Percentiles rank a stretch among this genome's conserved stretches.
Evolutionary conservation across 2,113 vertebrate genomes (phyloP).

Genomic region (Petroica traversi): DNA sequence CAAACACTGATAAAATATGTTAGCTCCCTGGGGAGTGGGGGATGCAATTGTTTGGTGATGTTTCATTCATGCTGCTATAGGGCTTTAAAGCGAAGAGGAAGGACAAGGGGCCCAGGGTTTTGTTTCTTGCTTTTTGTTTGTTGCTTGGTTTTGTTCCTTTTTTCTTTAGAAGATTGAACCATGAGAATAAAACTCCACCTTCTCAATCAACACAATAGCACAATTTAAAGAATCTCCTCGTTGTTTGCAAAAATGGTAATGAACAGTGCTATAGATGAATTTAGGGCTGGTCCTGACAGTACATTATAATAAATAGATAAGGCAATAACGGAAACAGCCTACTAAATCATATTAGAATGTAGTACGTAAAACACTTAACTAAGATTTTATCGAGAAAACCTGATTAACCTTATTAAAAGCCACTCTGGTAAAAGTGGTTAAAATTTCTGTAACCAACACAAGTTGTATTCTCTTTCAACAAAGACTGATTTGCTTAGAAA

Average conservation of each 20-base stretch:
- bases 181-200: background rate
- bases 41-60: conserved; percentile 41
- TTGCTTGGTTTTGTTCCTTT: background rate
- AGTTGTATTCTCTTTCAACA: background rate
- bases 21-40: background rate
- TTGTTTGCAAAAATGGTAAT: background rate
- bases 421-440: background rate
- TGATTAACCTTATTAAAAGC: background rate
- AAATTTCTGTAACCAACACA: background rate
- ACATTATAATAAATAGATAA: conserved; percentile 9
- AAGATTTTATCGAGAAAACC: background rate
- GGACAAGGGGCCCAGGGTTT: background rate
- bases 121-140: background rate
- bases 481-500: background rate
- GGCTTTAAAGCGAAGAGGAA: background rate
- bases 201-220: background rate
- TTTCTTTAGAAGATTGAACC: background rate
- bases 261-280: background rate
- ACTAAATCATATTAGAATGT: background rate
- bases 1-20: conserved; percentile 10
- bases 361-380: background rate
- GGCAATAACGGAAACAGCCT: background rate
- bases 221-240: background rate
- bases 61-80: conserved; percentile 40
- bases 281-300: background rate